Percentiles rank a stretch among this genome's conserved stretches.
phyloP scores from a whole-genome alignment of 2,113 vertebrate genomes.

The Vicugna pacos region DNA sequence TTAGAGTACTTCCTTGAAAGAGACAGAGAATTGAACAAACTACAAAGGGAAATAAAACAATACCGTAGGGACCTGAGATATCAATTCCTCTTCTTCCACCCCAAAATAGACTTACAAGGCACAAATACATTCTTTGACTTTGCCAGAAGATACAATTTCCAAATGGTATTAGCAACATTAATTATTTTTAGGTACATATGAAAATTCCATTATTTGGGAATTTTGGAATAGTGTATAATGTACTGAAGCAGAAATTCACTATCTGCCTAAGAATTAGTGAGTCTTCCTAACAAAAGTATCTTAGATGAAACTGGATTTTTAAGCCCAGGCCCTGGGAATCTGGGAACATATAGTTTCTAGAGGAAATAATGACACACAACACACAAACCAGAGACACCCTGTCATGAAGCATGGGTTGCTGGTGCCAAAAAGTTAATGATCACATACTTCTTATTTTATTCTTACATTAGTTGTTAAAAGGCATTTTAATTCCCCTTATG shows the following conservation, averaged over 20 bases:
- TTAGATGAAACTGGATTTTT: neutral
- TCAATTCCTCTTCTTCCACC: neutral
- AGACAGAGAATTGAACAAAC: constrained; percentile 3
- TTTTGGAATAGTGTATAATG: neutral
- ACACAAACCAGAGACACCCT: neutral
- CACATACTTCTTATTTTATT: constrained; percentile 50
- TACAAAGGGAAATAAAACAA: constrained; percentile 39
- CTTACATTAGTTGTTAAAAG: neutral
- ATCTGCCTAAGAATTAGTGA: neutral
- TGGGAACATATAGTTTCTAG: neutral
- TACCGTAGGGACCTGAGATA: neutral
- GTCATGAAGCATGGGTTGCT: neutral
- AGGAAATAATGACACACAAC: neutral
- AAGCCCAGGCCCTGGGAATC: neutral
- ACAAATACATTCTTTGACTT: constrained; percentile 2
- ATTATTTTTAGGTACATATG: neutral
- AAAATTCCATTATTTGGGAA: neutral
- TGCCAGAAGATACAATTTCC: constrained; percentile 2
- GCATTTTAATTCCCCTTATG: neutral
- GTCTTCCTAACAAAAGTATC: neutral
- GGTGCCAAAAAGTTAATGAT: neutral
- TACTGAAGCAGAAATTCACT: neutral
- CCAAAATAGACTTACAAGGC: constrained; percentile 1
- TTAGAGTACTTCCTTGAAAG: neutral
- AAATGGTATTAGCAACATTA: neutral